Evolutionary conservation across 23 tunicate genomes (phyloP).

Genomic region (Styela clava): DNA sequence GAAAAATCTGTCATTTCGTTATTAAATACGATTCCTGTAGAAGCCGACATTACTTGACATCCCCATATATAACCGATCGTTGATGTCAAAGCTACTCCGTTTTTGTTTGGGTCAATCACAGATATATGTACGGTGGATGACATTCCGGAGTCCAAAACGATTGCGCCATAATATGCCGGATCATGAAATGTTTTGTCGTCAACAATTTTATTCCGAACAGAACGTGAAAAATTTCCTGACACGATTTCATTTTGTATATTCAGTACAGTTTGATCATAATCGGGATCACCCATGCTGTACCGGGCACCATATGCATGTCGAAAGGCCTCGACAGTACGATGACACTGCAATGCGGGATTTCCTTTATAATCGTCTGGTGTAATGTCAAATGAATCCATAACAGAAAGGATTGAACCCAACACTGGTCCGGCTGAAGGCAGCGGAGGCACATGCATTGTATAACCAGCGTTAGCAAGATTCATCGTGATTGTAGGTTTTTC

Average conservation of each 20-base stretch:
- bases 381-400: constrained; percentile 48
- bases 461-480: constrained; percentile 17
- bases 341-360: constrained; percentile 41
- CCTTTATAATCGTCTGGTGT: background rate
- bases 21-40: constrained; percentile 58
- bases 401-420: constrained; percentile 34
- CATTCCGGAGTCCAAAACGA: background rate
- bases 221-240: background rate
- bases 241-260: too few relatives aligned
- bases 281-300: constrained; percentile 34
- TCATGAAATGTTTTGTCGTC: too few relatives aligned
- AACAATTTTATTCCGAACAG: too few relatives aligned
- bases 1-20: constrained; percentile 54
- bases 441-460: constrained; percentile 34
- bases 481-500: constrained; percentile 34
- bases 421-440: constrained; percentile 72
- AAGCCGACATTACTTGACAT: constrained; percentile 33
- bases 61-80: constrained; percentile 47
- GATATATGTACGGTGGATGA: constrained; percentile 59
- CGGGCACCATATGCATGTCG: constrained; percentile 51
- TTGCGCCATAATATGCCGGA: too few relatives aligned
- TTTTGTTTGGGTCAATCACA: constrained; percentile 51
- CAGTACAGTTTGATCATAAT: too few relatives aligned
- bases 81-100: constrained; percentile 68
- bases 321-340: constrained; percentile 53